Evolutionary conservation across 1,140 invertebrate species (phyloP).

Genomic region (Macrosteles quadrilineatus): DNA sequence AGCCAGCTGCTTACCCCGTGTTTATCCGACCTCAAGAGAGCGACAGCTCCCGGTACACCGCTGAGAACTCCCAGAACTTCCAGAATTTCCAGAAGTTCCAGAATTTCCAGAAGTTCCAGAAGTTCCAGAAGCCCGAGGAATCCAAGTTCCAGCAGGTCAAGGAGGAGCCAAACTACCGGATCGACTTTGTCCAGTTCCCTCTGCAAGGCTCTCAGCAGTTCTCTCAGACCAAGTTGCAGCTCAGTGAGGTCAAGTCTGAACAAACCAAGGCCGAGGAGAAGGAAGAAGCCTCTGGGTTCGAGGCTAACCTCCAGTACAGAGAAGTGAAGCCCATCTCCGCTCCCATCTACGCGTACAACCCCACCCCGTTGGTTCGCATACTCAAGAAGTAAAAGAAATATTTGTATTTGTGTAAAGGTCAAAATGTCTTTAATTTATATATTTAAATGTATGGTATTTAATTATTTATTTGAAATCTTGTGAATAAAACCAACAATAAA

Average conservation of each 20-base stretch:
- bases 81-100: too few relatives aligned
- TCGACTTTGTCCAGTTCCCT: not conserved
- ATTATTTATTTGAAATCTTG: too few relatives aligned
- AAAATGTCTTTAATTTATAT: too few relatives aligned
- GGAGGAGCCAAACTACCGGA: not conserved
- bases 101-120: not conserved
- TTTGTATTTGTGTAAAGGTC: too few relatives aligned
- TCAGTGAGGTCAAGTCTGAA: not conserved
- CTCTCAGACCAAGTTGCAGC: not conserved
- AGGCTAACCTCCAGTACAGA: slow-evolving; percentile 42
- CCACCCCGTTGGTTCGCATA: slow-evolving; percentile 37
- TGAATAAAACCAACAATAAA: too few relatives aligned
- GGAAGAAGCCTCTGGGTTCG: slow-evolving; percentile 27
- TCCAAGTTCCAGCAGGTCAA: not conserved
- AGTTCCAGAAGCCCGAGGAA: too few relatives aligned
- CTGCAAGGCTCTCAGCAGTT: not conserved
- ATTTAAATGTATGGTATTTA: too few relatives aligned
- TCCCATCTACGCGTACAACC: slow-evolving; percentile 42
- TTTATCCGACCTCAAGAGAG: too few relatives aligned
- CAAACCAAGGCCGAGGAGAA: slow-evolving; percentile 10
- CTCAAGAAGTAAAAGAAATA: slow-evolving; percentile 34
- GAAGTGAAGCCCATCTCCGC: slow-evolving; percentile 42
- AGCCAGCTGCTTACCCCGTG: too few relatives aligned
- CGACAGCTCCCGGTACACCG: too few relatives aligned
- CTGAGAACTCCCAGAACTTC: not conserved